Conservation (phyloP, 2,113 vertebrate species). For the Clarias batrachus region DNA sequence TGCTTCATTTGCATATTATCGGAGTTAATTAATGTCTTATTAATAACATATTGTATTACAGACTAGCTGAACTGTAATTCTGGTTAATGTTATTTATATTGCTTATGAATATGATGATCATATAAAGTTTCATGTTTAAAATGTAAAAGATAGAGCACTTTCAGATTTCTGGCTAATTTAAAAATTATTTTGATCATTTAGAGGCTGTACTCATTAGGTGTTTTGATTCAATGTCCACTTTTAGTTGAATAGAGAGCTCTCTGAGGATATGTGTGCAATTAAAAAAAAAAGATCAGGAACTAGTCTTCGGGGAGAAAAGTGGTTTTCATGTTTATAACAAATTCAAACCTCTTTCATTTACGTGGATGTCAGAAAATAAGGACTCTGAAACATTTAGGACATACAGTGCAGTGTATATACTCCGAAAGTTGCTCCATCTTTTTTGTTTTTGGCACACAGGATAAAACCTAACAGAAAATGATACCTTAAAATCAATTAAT, state of each 20-base stretch:
- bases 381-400: not conserved
- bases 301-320: not conserved
- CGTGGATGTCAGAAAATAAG: not conserved
- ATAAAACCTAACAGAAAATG: slow-evolving; percentile 38
- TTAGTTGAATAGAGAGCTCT: not conserved
- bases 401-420: not conserved
- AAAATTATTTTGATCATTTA: not conserved
- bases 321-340: not conserved
- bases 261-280: not conserved
- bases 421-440: slow-evolving; percentile 23
- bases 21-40: not conserved
- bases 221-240: not conserved
- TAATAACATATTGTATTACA: not conserved
- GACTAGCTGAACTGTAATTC: not conserved
- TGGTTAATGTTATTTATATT: not conserved
- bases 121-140: not conserved
- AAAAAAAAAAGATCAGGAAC: not conserved
- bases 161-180: slow-evolving; percentile 1
- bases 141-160: slow-evolving; percentile 29
- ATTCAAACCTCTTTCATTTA: not conserved
- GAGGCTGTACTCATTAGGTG: not conserved
- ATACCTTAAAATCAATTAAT: slow-evolving; percentile 62
- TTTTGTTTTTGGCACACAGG: not conserved
- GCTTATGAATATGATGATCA: not conserved
- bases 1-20: not conserved